Conservation (phyloP, 1,140 invertebrate genomes). For the Melanaphis sacchari region DNA sequence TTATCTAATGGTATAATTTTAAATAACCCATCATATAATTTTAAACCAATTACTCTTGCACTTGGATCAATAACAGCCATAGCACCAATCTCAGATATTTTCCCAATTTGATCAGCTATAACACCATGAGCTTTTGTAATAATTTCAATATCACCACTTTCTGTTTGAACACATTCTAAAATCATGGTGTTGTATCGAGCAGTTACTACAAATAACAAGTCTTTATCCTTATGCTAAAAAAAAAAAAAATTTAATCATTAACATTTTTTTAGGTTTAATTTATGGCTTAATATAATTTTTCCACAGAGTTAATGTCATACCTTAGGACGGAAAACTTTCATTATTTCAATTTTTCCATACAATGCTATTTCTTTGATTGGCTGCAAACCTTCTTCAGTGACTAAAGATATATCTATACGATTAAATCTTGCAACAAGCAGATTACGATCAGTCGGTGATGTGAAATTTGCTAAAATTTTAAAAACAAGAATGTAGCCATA, state of each 20-base stretch:
- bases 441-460: slow-evolving; percentile 91
- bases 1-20: slow-evolving; percentile 95
- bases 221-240: slow-evolving; percentile 88
- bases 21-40: slow-evolving; percentile 95
- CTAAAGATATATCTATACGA: slow-evolving; percentile 93
- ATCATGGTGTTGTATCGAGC: slow-evolving; percentile 96
- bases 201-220: slow-evolving; percentile 93
- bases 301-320: slow-evolving; percentile 67
- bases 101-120: slow-evolving; percentile 89
- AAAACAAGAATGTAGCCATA: neutral
- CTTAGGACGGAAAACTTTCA: slow-evolving; percentile 91
- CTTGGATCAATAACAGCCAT: slow-evolving; percentile 96
- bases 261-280: neutral
- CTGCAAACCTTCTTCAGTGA: slow-evolving; percentile 93
- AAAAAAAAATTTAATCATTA: slow-evolving; percentile 59
- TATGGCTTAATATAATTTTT: neutral
- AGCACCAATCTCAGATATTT: slow-evolving; percentile 91
- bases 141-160: slow-evolving; percentile 84
- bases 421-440: slow-evolving; percentile 95
- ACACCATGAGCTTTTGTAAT: slow-evolving; percentile 96
- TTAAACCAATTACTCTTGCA: slow-evolving; percentile 90
- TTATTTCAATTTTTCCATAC: slow-evolving; percentile 93
- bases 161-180: slow-evolving; percentile 79
- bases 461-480: slow-evolving; percentile 87
- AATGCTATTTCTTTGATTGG: slow-evolving; percentile 95